Percentiles rank a stretch among this genome's conserved stretches.
phyloP scores from a whole-genome alignment of 2,888 invertebrate genomes.

The Mechanitis mazaeus region DNA sequence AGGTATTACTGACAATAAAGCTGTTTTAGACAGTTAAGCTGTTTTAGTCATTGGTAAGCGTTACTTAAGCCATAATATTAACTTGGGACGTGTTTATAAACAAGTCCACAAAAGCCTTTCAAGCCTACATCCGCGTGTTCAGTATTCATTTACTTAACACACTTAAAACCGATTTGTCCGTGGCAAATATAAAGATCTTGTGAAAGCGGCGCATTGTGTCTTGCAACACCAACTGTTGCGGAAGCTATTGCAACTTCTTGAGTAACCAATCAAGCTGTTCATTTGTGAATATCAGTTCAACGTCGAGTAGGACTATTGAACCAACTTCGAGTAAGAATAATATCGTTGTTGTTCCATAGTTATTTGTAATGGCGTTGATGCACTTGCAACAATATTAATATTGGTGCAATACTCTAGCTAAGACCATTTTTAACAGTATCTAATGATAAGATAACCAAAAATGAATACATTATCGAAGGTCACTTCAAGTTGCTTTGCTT shows the following conservation, averaged over 20 bases:
- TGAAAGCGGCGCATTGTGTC: constrained; percentile 20
- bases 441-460: too few relatives aligned
- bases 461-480: too few relatives aligned
- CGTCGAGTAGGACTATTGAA: neutral
- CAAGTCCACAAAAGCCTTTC: neutral
- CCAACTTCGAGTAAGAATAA: constrained; percentile 15
- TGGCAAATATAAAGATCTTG: constrained; percentile 19
- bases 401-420: too few relatives aligned
- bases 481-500: too few relatives aligned
- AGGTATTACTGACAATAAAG: too few relatives aligned
- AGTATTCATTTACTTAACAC: constrained; percentile 2
- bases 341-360: constrained; percentile 18
- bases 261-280: constrained; percentile 26
- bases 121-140: neutral
- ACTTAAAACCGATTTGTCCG: neutral
- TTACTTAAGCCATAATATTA: neutral
- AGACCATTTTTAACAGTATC: too few relatives aligned
- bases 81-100: neutral
- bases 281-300: constrained; percentile 18
- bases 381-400: neutral
- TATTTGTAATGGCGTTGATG: neutral
- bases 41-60: too few relatives aligned
- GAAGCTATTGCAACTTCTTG: constrained; percentile 34
- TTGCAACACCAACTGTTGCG: constrained; percentile 33
- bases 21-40: too few relatives aligned